phyloP scores from a whole-genome alignment of 2,797 vertebrate genomes.

The Monodelphis domestica region DNA sequence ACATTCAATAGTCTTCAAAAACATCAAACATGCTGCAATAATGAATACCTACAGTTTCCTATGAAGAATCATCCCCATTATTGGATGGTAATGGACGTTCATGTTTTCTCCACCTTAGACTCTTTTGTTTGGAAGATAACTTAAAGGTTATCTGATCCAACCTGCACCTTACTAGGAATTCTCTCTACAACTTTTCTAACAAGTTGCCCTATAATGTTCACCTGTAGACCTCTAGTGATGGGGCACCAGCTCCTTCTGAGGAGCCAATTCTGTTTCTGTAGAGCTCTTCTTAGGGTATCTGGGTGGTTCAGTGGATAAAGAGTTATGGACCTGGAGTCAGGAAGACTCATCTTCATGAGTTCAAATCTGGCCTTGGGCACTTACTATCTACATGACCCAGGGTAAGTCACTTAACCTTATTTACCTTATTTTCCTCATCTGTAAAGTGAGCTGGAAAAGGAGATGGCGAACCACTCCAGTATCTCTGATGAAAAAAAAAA shows the following conservation, averaged over 20 bases:
- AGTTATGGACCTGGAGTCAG: too few relatives aligned
- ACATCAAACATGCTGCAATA: accelerated
- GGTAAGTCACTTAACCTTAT: too few relatives aligned
- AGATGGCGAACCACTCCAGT: too few relatives aligned
- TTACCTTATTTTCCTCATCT: too few relatives aligned
- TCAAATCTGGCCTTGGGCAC: too few relatives aligned
- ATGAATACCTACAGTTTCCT: neutral
- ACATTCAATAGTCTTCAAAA: accelerated
- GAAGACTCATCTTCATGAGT: too few relatives aligned
- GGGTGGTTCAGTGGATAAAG: too few relatives aligned
- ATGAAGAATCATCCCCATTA: neutral
- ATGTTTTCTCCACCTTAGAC: neutral
- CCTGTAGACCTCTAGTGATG: neutral
- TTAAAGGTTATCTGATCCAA: neutral
- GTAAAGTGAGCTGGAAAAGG: too few relatives aligned
- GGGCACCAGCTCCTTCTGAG: neutral
- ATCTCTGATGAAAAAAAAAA: too few relatives aligned
- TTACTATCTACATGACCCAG: too few relatives aligned
- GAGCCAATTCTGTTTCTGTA: neutral
- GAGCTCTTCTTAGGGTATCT: too few relatives aligned
- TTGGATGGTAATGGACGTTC: neutral
- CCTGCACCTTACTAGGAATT: neutral
- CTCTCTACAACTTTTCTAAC: neutral
- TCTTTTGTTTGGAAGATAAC: neutral
- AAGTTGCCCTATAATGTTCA: neutral